Base-by-base conservation (phyloP, 2,888 invertebrate genomes). In the Conistra vaccinii region DNA sequence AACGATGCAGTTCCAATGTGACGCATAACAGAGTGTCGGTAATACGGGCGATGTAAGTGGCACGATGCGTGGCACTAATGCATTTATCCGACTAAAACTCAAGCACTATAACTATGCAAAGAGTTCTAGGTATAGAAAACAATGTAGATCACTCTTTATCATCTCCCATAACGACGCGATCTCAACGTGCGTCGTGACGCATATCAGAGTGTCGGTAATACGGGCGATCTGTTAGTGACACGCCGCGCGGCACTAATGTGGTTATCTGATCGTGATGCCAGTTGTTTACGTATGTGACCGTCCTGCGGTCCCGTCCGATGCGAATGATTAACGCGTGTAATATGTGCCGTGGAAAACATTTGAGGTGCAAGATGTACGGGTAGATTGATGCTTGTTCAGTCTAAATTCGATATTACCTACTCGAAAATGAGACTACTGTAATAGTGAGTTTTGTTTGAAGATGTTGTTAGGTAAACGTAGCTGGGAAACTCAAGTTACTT, bases 201-300 rank as follows among this genome's bases (percentile, higher is more conserved):
- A 76, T 75, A 80, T 74, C 71, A 71, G n/a, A 32, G 72, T 73
- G 67, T 68, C 65, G 69, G 75, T 83, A 76, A 76, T 76, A 70
- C 68, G 75, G 75, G 83, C 76, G 80, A 85, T 84, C 80, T 88
- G 90, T 89, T 90, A 89, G 88, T 88, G 88, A 89, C 89, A 88
- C 88, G 83, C 83, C 70, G 82, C 87, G 77, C 81, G 86, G 86
- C 81, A 86, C 84, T 92, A 91, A 92, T 89, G 90, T 84, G 89
- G 90, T 92, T 90, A 90, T 91, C 88, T 87, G 87, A 86, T 87
- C 78, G 77, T 83, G 84, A 87, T 88, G 87, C 84, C 78, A 88
- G 85, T 88, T 90, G 89, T 91, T 90, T 91, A 88, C 86, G 79
- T 48, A 81, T 80, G 84, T 69, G 79, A 83, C 72, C 69, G 58